Conservation (phyloP, 1,140 invertebrate genomes). For the Drosophila teissieri region DNA sequence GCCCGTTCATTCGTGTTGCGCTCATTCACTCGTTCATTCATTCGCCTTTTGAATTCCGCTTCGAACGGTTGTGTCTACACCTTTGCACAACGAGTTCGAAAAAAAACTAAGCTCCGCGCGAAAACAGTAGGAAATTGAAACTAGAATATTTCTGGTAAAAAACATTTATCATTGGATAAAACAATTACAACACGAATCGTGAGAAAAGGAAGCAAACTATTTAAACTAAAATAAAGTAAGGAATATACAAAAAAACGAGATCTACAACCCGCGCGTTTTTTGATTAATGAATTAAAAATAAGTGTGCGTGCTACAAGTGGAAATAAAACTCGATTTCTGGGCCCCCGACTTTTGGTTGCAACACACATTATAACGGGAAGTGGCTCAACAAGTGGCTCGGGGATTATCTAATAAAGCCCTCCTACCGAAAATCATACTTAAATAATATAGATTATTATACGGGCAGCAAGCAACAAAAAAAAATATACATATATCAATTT, state of each 20-base stretch:
- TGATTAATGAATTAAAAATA: conserved; percentile 57
- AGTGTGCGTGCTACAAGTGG: conserved; percentile 65
- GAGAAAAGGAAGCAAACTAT: conserved; percentile 11
- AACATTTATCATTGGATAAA: neutral
- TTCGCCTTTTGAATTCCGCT: conserved; percentile 8
- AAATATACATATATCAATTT: conserved; percentile 63
- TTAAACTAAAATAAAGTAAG: conserved; percentile 5
- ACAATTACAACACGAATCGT: neutral
- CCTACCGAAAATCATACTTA: conserved; percentile 48
- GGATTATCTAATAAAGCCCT: conserved; percentile 77
- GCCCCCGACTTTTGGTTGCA: conserved; percentile 27
- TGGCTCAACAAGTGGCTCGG: conserved; percentile 77
- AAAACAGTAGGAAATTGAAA: neutral
- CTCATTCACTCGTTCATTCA: conserved; percentile 3
- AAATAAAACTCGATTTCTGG: conserved; percentile 48
- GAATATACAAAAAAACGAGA: neutral
- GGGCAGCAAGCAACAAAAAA: conserved; percentile 4
- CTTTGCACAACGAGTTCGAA: conserved; percentile 2
- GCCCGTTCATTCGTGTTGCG: neutral
- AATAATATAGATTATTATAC: conserved; percentile 60
- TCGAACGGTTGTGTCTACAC: conserved; percentile 12
- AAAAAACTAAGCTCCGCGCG: conserved; percentile 4
- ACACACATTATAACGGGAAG: conserved; percentile 68
- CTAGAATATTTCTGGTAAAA: conserved; percentile 1
- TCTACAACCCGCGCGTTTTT: conserved; percentile 29